Conservation (phyloP, 2,888 invertebrate genomes). For the Sturmia bella region DNA sequence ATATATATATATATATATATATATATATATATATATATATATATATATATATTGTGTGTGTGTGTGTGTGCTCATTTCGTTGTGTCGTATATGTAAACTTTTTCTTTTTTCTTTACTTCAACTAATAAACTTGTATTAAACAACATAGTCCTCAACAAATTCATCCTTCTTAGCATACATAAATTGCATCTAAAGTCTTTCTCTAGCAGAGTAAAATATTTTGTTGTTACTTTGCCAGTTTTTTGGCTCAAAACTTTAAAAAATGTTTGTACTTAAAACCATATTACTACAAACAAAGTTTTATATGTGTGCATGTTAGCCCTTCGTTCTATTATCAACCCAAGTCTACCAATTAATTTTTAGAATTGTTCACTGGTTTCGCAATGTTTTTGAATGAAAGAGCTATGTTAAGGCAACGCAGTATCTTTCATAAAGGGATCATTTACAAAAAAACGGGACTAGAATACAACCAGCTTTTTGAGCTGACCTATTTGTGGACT, state of each 20-base stretch:
- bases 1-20: no score
- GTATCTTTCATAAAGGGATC: no score
- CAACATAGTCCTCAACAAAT: conserved; percentile 40
- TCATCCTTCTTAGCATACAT: conserved; percentile 46
- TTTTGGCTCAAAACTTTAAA: conserved; percentile 60
- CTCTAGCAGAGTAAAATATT: conserved; percentile 20
- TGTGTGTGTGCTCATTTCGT: background rate
- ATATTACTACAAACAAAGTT: conserved; percentile 4
- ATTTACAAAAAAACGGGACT: no score
- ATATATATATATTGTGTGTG: background rate
- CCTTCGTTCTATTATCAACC: background rate
- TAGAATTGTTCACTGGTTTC: no score
- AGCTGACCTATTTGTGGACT: no score
- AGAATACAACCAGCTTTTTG: no score
- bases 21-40: background rate
- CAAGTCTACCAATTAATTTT: no score
- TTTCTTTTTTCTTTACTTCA: background rate
- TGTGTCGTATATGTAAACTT: no score
- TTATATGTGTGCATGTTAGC: background rate
- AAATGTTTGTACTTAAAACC: conserved; percentile 39
- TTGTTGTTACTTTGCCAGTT: conserved; percentile 37
- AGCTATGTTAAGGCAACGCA: no score
- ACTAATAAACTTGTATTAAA: conserved; percentile 27
- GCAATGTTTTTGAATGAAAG: no score
- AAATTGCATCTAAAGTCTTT: conserved; percentile 56